Base-by-base conservation (phyloP, 2,888 invertebrate genomes). In the Gymnoscelis rufifasciata region DNA sequence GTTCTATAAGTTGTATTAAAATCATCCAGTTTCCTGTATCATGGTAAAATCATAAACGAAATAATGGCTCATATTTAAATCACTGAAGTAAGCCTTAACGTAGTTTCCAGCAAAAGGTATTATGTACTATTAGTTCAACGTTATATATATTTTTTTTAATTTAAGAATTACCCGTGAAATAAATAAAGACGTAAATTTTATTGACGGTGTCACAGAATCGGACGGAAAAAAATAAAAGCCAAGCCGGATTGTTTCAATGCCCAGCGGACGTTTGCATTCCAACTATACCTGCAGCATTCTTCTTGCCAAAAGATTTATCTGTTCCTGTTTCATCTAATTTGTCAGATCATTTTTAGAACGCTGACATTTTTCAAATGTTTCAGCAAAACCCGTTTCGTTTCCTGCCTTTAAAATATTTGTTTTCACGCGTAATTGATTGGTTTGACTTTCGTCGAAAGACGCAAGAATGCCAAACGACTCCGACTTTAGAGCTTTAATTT, bases 231-330 rank as follows among this genome's bases (percentile, higher is more conserved):
- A 37, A 45, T 41, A 42, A 33, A 45, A 50, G 24, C 30, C 38
- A 30, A 50, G 42, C 27, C 35, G 45, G 30, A 39, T 42, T 40
- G 36, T 48, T 27, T 38, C 29, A 35, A 37, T 36, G 30, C 29
- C 36, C 19, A 47, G 42, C 26, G 1, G 35, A 43, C 14, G 19
- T 43, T 43, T 43, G 36, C 27, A 39, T 30, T 37, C 26, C 46
- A 4, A 43, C 43, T 37, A 38, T 44, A 41, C 33, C 48, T 49
- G 44, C 7, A 24, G 26, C 13, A 31, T 47, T 35, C 33, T 7
- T 42, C 3, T 43, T 24, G 41, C 28, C 45, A 24, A n/a, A 28
- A 43, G 26, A 43, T 43, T 48, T 37, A 40, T 40, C 13, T 23
- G 23, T 48, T 39, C 10, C 29, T 41, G 23, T 24, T 42, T 43